Evolutionary conservation across 2,888 invertebrate genomes (phyloP).

Genomic region (Tenthredo livida): DNA sequence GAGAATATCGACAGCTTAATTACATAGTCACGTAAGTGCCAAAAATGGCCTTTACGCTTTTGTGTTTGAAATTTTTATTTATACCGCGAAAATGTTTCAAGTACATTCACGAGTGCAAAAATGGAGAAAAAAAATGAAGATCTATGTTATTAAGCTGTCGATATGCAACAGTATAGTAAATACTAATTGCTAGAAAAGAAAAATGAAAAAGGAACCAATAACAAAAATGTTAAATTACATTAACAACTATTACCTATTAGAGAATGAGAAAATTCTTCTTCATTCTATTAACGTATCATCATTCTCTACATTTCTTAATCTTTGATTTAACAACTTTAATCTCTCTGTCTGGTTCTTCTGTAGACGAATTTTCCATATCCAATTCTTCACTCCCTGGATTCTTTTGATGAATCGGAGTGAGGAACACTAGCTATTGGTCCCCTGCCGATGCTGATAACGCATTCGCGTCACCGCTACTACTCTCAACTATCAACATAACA

Average conservation of each 20-base stretch:
- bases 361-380: constrained; percentile 51
- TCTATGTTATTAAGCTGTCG: no score
- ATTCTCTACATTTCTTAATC: constrained; percentile 57
- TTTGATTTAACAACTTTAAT: constrained; percentile 57
- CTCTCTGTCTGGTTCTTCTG: constrained; percentile 59
- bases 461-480: constrained; percentile 75
- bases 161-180: background rate
- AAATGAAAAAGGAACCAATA: background rate
- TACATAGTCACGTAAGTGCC: no score
- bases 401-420: constrained; percentile 67
- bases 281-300: background rate
- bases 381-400: constrained; percentile 53
- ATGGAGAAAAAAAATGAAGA: no score
- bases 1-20: no score
- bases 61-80: no score
- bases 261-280: background rate
- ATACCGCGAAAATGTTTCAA: no score
- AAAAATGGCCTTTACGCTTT: no score
- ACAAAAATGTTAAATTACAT: background rate
- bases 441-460: constrained; percentile 67
- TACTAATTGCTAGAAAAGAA: background rate
- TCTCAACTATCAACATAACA: constrained; percentile 93
- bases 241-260: background rate
- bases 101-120: no score
- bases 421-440: constrained; percentile 75